phyloP scores from a whole-genome alignment of 2,888 invertebrate species.

The Ceraclea dissimilis region DNA sequence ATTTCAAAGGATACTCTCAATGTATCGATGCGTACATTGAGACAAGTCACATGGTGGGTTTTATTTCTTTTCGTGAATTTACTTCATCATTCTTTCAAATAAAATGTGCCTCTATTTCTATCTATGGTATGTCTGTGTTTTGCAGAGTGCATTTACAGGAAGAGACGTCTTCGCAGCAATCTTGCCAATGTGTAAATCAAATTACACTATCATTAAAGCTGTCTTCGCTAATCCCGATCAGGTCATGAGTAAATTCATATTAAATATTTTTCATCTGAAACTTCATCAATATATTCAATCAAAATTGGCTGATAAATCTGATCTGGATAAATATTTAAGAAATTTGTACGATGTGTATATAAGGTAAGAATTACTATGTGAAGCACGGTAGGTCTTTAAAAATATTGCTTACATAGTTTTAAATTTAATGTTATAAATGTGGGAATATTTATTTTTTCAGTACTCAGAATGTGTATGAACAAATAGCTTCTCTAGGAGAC shows the following conservation, averaged over 20 bases:
- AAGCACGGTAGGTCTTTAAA: no score
- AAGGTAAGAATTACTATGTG: conserved; percentile 51
- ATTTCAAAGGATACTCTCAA: conserved; percentile 94
- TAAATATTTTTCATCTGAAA: conserved; percentile 90
- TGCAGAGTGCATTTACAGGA: conserved; percentile 73
- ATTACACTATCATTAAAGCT: conserved; percentile 73
- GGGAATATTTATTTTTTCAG: conserved; percentile 28
- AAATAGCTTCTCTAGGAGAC: conserved; percentile 32
- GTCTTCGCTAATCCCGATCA: conserved; percentile 94
- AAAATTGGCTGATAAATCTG: conserved; percentile 70
- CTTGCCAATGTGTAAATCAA: conserved; percentile 80
- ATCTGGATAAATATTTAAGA: conserved; percentile 81
- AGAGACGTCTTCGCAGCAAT: conserved; percentile 89
- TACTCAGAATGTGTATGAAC: conserved; percentile 43
- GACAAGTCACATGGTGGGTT: conserved; percentile 79
- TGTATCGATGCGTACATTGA: conserved; percentile 97
- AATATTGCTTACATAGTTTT: no score
- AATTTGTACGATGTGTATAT: conserved; percentile 86
- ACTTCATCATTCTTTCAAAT: neutral
- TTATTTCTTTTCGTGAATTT: neutral
- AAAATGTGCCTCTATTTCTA: neutral
- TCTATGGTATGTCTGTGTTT: conserved; percentile 23
- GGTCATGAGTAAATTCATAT: conserved; percentile 96
- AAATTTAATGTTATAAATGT: no score
- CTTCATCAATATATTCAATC: conserved; percentile 79